These are phyloP conservation scores for Caranx melampygus DNA, from an alignment of 2,113 vertebrate species.

Conservation along the genomic window DNA sequence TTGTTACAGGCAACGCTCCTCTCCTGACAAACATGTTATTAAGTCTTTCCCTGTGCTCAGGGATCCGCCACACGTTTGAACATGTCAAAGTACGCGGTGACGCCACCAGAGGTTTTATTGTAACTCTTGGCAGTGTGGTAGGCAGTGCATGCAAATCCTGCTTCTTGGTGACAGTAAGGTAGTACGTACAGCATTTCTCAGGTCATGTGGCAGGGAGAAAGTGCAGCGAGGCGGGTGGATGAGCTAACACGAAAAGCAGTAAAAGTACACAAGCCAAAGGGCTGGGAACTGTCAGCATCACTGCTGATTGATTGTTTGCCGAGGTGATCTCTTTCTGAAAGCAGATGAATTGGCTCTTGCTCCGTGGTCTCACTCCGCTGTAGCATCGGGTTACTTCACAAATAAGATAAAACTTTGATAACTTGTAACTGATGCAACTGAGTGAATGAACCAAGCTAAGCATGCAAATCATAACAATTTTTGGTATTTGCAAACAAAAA, in stretches of 20 bases:
- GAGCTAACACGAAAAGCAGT: slow-evolving; percentile 27
- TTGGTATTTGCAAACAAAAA: background rate
- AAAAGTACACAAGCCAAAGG: slow-evolving; percentile 20
- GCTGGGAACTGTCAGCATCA: background rate
- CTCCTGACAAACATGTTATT: slow-evolving; percentile 65
- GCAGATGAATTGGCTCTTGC: background rate
- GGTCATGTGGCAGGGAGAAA: slow-evolving; percentile 26
- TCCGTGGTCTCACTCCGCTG: background rate
- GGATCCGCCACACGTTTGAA: slow-evolving; percentile 38
- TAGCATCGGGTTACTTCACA: background rate
- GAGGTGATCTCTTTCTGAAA: background rate
- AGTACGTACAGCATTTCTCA: slow-evolving; percentile 22
- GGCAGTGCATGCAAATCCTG: slow-evolving; percentile 2
- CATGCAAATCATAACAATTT: background rate
- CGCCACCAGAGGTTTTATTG: slow-evolving; percentile 38
- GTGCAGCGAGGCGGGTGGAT: slow-evolving; percentile 36
- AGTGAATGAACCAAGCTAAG: background rate
- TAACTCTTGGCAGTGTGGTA: background rate
- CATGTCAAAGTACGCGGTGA: slow-evolving; percentile 49
- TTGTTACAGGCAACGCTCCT: slow-evolving; percentile 36
- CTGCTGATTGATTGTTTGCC: background rate
- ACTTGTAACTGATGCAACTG: background rate
- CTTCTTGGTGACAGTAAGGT: slow-evolving; percentile 50
- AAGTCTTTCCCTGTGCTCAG: slow-evolving; percentile 40
- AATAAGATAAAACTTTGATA: background rate